phyloP scores from a whole-genome alignment of 2,797 vertebrate genomes.

The Thalassophryne amazonica region DNA sequence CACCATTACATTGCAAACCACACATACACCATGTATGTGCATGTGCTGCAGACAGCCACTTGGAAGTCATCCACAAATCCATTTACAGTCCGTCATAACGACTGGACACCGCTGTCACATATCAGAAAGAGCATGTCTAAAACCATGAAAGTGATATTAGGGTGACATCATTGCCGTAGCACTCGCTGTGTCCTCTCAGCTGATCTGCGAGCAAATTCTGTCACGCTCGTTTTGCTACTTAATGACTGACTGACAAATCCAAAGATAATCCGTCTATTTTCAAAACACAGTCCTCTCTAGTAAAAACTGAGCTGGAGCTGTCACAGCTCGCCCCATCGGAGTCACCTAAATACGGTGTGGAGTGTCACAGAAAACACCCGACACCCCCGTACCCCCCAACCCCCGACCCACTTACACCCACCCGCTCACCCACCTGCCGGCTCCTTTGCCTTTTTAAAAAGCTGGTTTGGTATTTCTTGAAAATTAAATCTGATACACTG shows the following conservation, averaged over 20 bases:
- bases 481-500: conserved; percentile 20
- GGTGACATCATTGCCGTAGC: conserved; percentile 51
- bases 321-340: conserved; percentile 30
- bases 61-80: conserved; percentile 7
- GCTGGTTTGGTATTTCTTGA: conserved; percentile 32
- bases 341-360: conserved; percentile 51
- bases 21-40: conserved; percentile 1
- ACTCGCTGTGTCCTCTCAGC: conserved; percentile 37
- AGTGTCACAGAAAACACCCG: conserved; percentile 53
- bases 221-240: conserved; percentile 64
- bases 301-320: conserved; percentile 41
- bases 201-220: conserved; percentile 56
- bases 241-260: conserved; percentile 75
- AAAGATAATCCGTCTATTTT: conserved; percentile 75
- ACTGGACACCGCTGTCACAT: conserved; percentile 29
- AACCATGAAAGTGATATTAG: conserved; percentile 59
- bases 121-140: conserved; percentile 44
- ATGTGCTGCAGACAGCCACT: conserved; percentile 8
- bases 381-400: conserved; percentile 1
- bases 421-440: conserved; percentile 25
- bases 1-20: too few relatives aligned
- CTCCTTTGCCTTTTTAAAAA: conserved; percentile 16
- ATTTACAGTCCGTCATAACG: conserved; percentile 8
- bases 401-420: too few relatives aligned
- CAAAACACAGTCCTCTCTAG: conserved; percentile 60